Base-by-base conservation (phyloP, 2,113 vertebrate genomes). In the Myxocyprinus asiaticus region DNA sequence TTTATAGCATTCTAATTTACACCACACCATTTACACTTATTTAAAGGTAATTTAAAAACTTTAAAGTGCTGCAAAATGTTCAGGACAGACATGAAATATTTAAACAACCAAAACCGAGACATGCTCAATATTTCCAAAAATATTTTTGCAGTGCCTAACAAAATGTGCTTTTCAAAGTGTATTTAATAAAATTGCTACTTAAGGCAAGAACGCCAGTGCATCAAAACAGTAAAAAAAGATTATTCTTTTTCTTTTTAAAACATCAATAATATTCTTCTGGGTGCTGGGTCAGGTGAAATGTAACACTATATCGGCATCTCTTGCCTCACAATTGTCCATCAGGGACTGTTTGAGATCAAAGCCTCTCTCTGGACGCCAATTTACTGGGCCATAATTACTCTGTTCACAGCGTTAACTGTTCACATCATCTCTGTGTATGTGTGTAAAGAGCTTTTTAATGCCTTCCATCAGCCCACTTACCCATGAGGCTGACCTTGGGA, bases 291-390 rank as follows among this genome's bases (percentile, higher is more conserved):
- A 17, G 12, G 48, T 55, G 42, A 45, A 33, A 64, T n/a, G 14
- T 65, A 76, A n/a, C 73, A n/a, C 61, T 65, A 44, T 55, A 56
- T n/a, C 43, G 65, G 10, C 69, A 48, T 74, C 71, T 55, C 61
- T 56, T 0, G 51, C 64, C 43, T 73, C 69, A 45, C 50, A 43
- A 55, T 79, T 45, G 51, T 65, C 51, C 78, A 64, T 73, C 45
- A 48, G 78, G 69, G 78, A 80, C 12, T 64, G 7, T 58, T 42
- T 73, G 48, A 74, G 78, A 74, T 80, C 78, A 74, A 59, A 74
- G 62, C 62, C 44, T 64, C 64, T 73, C 48, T 79, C 17, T 72
- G 48, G 67, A 51, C 59, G 62, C 45, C 59, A 63, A 78, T 70
- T 78, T 51, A 53, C 69, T 64, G 48, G 47, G 59, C 77, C 61